phyloP scores from a whole-genome alignment of 1,140 invertebrate genomes.

The Parasteatoda tepidariorum region DNA sequence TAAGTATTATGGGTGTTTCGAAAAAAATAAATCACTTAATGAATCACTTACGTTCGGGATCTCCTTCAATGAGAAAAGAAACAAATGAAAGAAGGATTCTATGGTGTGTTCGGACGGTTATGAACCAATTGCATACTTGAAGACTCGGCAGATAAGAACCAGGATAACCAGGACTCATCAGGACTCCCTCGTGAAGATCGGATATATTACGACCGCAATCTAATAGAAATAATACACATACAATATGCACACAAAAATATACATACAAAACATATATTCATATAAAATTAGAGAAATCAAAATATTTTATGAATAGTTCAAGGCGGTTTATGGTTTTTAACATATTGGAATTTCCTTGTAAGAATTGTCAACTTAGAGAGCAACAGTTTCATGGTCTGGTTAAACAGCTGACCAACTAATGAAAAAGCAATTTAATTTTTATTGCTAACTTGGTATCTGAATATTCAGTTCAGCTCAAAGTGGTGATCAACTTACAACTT shows the following conservation, averaged over 20 bases:
- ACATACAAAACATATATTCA: not conserved
- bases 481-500: no score
- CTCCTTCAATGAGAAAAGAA: slow-evolving; percentile 88
- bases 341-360: no score
- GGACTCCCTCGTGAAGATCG: slow-evolving; percentile 81
- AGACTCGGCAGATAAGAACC: slow-evolving; percentile 85
- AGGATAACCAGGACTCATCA: slow-evolving; percentile 85
- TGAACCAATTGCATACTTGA: slow-evolving; percentile 86
- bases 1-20: no score
- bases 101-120: slow-evolving; percentile 83
- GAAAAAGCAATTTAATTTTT: no score
- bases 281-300: not conserved
- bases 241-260: slow-evolving; percentile 67
- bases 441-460: no score
- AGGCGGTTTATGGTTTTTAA: no score
- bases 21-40: no score
- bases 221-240: slow-evolving; percentile 67
- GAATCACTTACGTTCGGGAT: slow-evolving; percentile 72
- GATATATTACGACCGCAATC: slow-evolving; percentile 88
- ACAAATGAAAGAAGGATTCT: slow-evolving; percentile 88
- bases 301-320: no score
- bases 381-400: no score
- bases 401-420: no score
- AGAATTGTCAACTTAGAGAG: no score
- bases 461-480: no score